These are phyloP conservation scores for Oreamnos americanus DNA, from an alignment of 2,113 vertebrate genomes.

Conservation along the genomic window DNA sequence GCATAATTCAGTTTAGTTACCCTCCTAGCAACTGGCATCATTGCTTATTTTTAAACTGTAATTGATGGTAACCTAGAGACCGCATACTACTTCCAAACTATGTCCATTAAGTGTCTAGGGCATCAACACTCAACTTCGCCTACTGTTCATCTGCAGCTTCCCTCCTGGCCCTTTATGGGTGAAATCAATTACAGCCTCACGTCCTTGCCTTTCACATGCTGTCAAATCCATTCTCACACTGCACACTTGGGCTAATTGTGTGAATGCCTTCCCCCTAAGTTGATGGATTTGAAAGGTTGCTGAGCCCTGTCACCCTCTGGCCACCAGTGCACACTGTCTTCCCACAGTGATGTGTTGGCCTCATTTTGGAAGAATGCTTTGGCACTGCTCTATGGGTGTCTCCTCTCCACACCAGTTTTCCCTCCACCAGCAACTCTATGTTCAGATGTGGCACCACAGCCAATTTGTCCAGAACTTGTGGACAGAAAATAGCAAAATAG, in stretches of 20 bases:
- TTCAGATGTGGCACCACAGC: neutral
- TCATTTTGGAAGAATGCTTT: neutral
- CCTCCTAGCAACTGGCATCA: conserved; percentile 26
- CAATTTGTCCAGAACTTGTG: neutral
- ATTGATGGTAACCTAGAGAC: conserved; percentile 60
- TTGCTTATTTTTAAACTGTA: conserved; percentile 30
- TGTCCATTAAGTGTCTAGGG: conserved; percentile 30
- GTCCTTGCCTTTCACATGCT: conserved; percentile 1
- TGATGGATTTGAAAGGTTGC: conserved; percentile 30
- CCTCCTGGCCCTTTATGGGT: conserved; percentile 1
- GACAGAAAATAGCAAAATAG: neutral
- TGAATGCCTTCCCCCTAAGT: conserved; percentile 36
- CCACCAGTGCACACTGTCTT: neutral
- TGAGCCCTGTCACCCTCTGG: neutral
- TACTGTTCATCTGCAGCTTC: conserved; percentile 24
- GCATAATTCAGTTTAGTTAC: neutral
- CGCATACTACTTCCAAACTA: conserved; percentile 16
- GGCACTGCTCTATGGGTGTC: neutral
- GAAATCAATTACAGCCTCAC: conserved; percentile 59
- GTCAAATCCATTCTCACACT: conserved; percentile 48
- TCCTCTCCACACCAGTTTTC: neutral
- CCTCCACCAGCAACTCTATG: neutral
- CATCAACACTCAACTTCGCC: neutral
- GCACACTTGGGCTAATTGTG: conserved; percentile 49
- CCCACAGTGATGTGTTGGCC: neutral